phyloP scores from a whole-genome alignment of 2,797 vertebrate genomes.

The Brachyalestes nurse region DNA sequence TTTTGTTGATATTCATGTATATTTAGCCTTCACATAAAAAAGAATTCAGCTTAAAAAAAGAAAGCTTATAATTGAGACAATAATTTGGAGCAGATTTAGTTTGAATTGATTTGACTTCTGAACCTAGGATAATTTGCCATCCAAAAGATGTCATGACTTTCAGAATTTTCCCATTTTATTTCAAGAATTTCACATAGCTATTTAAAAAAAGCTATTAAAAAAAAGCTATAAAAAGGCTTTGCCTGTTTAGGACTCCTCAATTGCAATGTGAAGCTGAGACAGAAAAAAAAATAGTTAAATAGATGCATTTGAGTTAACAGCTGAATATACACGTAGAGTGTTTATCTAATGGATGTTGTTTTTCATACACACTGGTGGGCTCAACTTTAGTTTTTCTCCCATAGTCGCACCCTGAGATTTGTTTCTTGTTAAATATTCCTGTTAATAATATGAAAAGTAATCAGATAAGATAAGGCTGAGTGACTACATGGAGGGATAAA shows the following conservation, averaged over 20 bases:
- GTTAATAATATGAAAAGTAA: neutral
- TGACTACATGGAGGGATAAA: neutral
- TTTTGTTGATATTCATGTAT: slow-evolving; percentile 83
- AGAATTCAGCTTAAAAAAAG: slow-evolving; percentile 71
- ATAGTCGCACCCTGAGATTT: neutral
- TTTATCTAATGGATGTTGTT: neutral
- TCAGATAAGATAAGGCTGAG: neutral
- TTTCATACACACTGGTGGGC: neutral
- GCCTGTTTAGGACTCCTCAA: neutral
- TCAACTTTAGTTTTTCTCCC: neutral
- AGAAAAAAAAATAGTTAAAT: too few species aligned
- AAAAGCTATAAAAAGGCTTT: slow-evolving; percentile 18
- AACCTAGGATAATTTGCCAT: slow-evolving; percentile 58
- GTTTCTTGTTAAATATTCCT: neutral
- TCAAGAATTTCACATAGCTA: neutral
- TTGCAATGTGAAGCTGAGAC: neutral
- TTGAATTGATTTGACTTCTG: slow-evolving; percentile 77
- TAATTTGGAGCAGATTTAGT: slow-evolving; percentile 73
- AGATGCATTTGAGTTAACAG: too few species aligned
- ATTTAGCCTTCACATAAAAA: slow-evolving; percentile 78
- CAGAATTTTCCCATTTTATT: slow-evolving; percentile 22
- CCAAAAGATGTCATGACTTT: slow-evolving; percentile 31
- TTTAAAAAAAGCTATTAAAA: slow-evolving; percentile 2
- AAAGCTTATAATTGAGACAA: slow-evolving; percentile 77
- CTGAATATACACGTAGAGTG: neutral